A percentile compares a stretch with the other conserved stretches of the same genome.
Evolutionary conservation across 1,140 invertebrate species (phyloP).

Genomic region (Conopomorpha cramerella): DNA sequence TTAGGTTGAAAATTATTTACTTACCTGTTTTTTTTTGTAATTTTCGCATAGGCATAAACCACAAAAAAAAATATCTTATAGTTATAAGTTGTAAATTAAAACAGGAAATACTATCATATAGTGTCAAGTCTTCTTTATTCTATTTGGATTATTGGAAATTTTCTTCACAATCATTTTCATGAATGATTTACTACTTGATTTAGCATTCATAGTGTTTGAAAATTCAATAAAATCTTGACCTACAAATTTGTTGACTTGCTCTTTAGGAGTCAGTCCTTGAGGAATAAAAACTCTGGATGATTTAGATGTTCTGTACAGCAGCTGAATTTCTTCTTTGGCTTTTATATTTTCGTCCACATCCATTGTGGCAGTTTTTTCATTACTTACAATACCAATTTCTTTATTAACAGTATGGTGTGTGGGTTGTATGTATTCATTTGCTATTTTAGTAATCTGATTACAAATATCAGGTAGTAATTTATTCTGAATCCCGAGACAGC

Average conservation of each 20-base stretch:
- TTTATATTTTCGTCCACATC: constrained; percentile 3
- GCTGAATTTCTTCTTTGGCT: background rate
- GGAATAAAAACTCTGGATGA: constrained; percentile 36
- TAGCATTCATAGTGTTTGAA: constrained; percentile 9
- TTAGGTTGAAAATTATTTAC: too few relatives aligned
- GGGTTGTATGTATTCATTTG: constrained; percentile 8
- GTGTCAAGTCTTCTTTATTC: constrained; percentile 11
- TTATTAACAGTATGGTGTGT: constrained; percentile 3
- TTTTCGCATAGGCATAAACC: too few relatives aligned
- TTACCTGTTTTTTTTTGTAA: too few relatives aligned
- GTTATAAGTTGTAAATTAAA: too few relatives aligned
- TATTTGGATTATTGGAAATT: constrained; percentile 36
- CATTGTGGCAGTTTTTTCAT: constrained; percentile 6
- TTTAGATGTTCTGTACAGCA: constrained; percentile 21
- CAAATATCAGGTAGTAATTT: constrained; percentile 14
- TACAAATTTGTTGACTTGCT: constrained; percentile 20
- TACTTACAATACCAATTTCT: background rate
- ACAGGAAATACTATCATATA: too few relatives aligned
- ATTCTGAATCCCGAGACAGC: constrained; percentile 25
- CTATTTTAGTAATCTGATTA: constrained; percentile 16
- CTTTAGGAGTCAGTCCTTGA: too few relatives aligned
- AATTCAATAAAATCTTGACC: constrained; percentile 38
- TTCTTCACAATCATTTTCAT: constrained; percentile 39
- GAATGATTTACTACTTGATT: constrained; percentile 14
- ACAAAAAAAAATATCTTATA: too few relatives aligned